Evolutionary conservation across 37 sponge, comb jelly and placozoan genomes (phyloP), one percentile per base, ranked within the genome.

Genomic region (Dysidea cf. avara): DNA sequence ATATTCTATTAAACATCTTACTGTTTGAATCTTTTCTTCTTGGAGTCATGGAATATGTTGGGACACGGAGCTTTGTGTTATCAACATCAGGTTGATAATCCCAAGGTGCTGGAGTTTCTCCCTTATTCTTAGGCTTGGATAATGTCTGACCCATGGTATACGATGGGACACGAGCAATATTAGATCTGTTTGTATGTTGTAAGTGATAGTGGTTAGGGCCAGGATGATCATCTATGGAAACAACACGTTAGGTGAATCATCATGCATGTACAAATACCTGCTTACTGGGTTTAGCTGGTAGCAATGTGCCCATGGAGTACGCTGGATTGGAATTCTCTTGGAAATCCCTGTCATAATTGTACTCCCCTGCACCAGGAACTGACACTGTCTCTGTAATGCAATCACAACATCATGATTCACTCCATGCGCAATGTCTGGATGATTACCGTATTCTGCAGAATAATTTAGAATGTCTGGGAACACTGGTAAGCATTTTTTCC

Each of bases 381-480:
- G 43, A 40, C 25, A 56, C 20, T 2, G 74, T 18, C 13, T 28
- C 74, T 73, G 48, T 11, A 33, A 14, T 11, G 12, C 7, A 20
- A 32, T 20, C 55, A 12, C 48, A 73, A 56, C 46, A 61, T 80
- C 53, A 24, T 80, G n/a, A n/a, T n/a, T n/a, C n/a, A n/a, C n/a
- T n/a, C n/a, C n/a, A n/a, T n/a, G n/a, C n/a, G n/a, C n/a, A n/a
- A n/a, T n/a, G n/a, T n/a, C n/a, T n/a, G n/a, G 5, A 43, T 43
- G 9, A 43, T 43, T 57, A 43, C 46, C 46, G 9, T 43, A 43
- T 43, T 43, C 46, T 12, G 46, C 77, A 33, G 76, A 67, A 39
- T 75, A 84, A 2, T 37, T 49, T 14, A 84, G 66, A 9, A 84
- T 53, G 37, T 84, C 85, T 12, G 85, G 85, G 22, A 54, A 84